A percentile compares a stretch with the other conserved stretches of the same genome.
Conservation (phyloP, 30 jellyfish, hydroid and myxozoan species). For the Hydractinia symbiolongicarpus region DNA sequence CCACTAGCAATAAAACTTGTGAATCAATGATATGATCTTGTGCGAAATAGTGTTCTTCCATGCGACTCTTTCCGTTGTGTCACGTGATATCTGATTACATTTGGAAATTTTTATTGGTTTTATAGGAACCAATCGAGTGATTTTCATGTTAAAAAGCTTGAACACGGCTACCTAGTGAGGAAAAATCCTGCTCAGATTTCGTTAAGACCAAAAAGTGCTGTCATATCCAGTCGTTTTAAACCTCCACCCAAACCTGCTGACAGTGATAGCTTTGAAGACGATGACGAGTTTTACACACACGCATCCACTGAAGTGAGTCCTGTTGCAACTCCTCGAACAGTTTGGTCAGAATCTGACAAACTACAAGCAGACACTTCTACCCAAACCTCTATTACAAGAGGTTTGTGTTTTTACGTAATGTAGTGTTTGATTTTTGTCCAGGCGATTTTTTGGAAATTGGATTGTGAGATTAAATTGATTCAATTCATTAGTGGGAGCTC, state of each 20-base stretch:
- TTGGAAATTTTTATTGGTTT: not conserved
- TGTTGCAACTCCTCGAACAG: constrained; percentile 51
- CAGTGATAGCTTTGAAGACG: constrained; percentile 40
- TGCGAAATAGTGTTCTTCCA: too few relatives aligned
- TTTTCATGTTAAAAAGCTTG: not conserved
- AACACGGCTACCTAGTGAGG: constrained; percentile 4
- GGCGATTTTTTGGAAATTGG: too few relatives aligned
- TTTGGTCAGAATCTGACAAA: constrained; percentile 55
- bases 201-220: constrained; percentile 23
- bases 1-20: too few relatives aligned
- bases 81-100: too few relatives aligned
- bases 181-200: not conserved
- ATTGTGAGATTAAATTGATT: too few relatives aligned
- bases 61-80: too few relatives aligned
- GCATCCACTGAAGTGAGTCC: constrained; percentile 52
- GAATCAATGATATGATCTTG: too few relatives aligned
- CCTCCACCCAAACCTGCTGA: constrained; percentile 4
- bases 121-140: not conserved
- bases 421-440: too few relatives aligned
- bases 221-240: not conserved
- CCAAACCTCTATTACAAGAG: constrained; percentile 66
- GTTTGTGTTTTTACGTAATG: constrained; percentile 10
- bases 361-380: constrained; percentile 62
- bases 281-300: constrained; percentile 57
- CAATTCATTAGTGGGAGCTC: too few relatives aligned